Evolutionary conservation across 2,797 vertebrate genomes (phyloP), one percentile per base, ranked within the genome.

Genomic region (Oryzias dopingdopingensis): DNA sequence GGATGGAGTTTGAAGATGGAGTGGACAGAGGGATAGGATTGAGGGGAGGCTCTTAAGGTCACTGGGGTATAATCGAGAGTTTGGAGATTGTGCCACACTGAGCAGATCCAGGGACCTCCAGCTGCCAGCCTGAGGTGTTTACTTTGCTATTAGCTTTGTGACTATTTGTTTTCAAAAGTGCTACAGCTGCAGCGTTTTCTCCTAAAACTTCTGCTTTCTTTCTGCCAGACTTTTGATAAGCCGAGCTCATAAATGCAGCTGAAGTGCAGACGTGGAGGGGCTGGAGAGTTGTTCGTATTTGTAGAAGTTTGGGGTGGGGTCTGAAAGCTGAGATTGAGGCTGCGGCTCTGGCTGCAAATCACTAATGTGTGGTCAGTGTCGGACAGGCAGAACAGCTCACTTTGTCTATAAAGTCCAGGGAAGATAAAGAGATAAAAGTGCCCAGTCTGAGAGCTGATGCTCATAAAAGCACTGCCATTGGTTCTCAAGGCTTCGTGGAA

Each of bases 341-440:
- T 63, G 62, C 6, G 16, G 50, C 24, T 70, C 46, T 56, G 52
- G 70, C 59, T 76, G 56, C 49, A 20, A 67, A 74, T 68, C 75
- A 2, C 70, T 69, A 69, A 76, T 66, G 65, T 65, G 86, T 61
- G 76, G 67, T 81, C 72, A 76, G 72, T 76, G 74, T 84, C 67
- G 82, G 78, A 80, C 74, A 49, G 62, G 75, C 80, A 44, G 67
- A 79, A 65, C 72, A 45, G 71, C 59, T 78, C 24, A 59, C 59
- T 56, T 52, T 65, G 54, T 68, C 59, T 75, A 59, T 89, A 88
- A 90, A 90, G 76, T 58, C 73, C 62, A 48, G 66, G 71, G 64
- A 65, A 87, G 83, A 90, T 88, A 82, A 80, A 86, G 81, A 87
- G 85, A 91, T 89, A 86, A 89, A 88, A 84, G 77, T 79, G 65